phyloP scores from a whole-genome alignment of 2,888 invertebrate genomes.

The Pollenia griseotomentosa region DNA sequence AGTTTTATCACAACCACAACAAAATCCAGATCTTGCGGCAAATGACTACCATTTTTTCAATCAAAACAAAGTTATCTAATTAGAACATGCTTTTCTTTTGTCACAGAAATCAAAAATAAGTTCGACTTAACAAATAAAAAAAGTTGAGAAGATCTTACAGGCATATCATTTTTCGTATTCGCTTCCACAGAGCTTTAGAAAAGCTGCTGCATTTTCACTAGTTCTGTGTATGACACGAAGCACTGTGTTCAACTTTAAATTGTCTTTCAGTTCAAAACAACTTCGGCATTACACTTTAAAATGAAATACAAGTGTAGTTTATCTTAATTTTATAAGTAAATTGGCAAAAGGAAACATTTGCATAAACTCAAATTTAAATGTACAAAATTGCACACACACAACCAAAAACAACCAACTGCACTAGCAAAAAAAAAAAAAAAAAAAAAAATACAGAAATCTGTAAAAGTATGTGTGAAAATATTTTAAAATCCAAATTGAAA shows the following conservation, averaged over 20 bases:
- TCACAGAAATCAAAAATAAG: no score
- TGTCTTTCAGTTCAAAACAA: background rate
- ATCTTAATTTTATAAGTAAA: conserved; percentile 66
- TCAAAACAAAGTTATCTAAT: no score
- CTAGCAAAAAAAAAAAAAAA: background rate
- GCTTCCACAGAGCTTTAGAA: no score
- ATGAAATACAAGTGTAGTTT: conserved; percentile 47
- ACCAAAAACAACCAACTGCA: background rate
- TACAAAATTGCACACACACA: conserved; percentile 12
- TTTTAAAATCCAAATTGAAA: conserved; percentile 56
- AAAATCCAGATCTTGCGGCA: no score
- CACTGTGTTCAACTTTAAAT: background rate
- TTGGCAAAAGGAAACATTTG: conserved; percentile 50
- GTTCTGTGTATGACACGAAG: no score
- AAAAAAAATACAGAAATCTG: conserved; percentile 2
- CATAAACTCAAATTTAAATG: conserved; percentile 42
- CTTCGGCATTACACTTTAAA: conserved; percentile 35
- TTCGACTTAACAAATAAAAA: no score
- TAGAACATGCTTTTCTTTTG: no score
- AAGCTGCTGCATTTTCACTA: no score
- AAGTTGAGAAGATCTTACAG: no score
- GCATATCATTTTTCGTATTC: no score
- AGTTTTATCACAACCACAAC: no score
- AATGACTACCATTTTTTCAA: no score
- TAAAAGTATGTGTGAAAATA: conserved; percentile 56